A percentile compares a stretch with the other conserved stretches of the same genome.
These are phyloP conservation scores for Limosa lapponica DNA, from an alignment of 2,797 vertebrate species.

Conservation along the genomic window DNA sequence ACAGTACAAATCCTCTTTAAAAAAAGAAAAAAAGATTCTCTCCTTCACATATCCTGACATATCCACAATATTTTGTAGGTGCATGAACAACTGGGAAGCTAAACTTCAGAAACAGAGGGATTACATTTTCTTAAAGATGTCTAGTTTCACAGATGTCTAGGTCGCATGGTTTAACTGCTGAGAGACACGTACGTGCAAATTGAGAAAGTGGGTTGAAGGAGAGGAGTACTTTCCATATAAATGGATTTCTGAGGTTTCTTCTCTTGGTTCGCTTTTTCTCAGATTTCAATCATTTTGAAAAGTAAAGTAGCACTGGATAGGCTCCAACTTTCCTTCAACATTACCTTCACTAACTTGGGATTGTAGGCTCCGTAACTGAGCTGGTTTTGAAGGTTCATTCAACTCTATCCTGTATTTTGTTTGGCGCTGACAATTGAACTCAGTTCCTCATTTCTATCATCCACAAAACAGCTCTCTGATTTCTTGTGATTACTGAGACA, in stretches of 20 bases:
- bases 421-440: constrained; percentile 3
- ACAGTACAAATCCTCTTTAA: not conserved
- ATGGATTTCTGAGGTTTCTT: constrained; percentile 18
- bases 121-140: not conserved
- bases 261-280: not conserved
- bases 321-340: not conserved
- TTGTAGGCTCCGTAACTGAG: not conserved
- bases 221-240: not conserved
- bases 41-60: not conserved
- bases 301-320: not conserved
- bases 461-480: constrained; percentile 30
- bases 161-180: not conserved
- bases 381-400: constrained; percentile 3
- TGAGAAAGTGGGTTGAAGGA: not conserved
- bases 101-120: not conserved
- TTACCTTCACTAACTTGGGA: not conserved
- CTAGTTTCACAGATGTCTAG: not conserved
- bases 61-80: not conserved
- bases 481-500: constrained; percentile 28
- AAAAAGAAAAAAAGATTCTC: not conserved
- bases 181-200: not conserved
- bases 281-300: not conserved
- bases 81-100: not conserved
- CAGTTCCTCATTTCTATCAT: not conserved
- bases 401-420: not conserved